Evolutionary conservation across 2,888 invertebrate species (phyloP), one percentile per base, ranked within the genome.

Genomic region (Lochmaea capreae): DNA sequence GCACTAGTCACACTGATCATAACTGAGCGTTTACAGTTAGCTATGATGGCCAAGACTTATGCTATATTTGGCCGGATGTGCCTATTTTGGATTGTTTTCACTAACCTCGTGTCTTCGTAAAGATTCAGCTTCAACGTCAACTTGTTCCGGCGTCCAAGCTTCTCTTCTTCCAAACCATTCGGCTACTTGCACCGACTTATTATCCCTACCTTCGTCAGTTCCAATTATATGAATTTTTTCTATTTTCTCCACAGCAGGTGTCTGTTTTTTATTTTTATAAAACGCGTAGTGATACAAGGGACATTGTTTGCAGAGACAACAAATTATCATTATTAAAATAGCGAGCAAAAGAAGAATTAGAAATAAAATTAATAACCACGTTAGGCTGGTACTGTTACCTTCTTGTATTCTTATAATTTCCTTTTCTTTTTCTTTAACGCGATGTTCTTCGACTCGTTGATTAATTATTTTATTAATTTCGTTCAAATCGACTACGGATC

Each of bases 221-320:
- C 92, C 93, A 87, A 91, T 90, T 57, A 77, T 69, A 52, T 74
- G 75, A 8, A 77, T 70, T 57, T 74, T 76, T 65, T 77, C 78
- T 5, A 78, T 58, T 65, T 74, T 74, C 88, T 93, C 91, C 14
- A 81, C 73, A 89, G 92, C 91, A 89, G 93, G 93, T 87, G 92
- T 91, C 88, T 92, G 91, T 89, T 91, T 91, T 88, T 92, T 90
- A 90, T 92, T 92, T 89, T 92, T 91, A 90, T 92, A 91, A 89
- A 93, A 92, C 67, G 93, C 91, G 68, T 93, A 93, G 87, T 92
- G 92, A 82, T 94, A 95, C 67, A 95, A 90, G n/a, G 95, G 95
- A 83, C 95, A 95, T 82, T 93, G 93, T 80, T 94, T 93, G 84
- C 95, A 95, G 77, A 95, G 92, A 83, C 95, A 95, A 87, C 96